These are phyloP conservation scores for Stichodactyla mertensii DNA, from an alignment of 64 coral and sea anemone species.

Conservation along the genomic window DNA sequence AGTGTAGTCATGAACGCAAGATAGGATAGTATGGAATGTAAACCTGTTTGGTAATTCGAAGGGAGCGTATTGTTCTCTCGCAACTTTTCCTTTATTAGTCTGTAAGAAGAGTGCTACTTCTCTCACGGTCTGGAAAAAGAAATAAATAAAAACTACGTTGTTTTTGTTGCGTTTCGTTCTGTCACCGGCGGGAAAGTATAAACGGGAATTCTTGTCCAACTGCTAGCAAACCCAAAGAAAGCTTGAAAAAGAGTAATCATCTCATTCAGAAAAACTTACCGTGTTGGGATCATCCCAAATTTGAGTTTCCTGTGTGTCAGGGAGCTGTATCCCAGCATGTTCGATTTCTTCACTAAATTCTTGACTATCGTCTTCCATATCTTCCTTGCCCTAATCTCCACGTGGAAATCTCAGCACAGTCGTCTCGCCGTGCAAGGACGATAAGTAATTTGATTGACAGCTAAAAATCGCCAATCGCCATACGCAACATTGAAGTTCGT, in stretches of 20 bases:
- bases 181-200: background rate
- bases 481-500: background rate
- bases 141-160: background rate
- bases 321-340: background rate
- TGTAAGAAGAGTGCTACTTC: background rate
- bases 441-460: background rate
- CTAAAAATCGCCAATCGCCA: conserved; percentile 19
- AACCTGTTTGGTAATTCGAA: conserved; percentile 16
- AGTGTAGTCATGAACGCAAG: conserved; percentile 17
- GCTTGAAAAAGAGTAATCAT: background rate
- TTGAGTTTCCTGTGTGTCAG: background rate
- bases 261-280: conserved; percentile 6
- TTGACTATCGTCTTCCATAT: conserved; percentile 5
- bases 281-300: conserved; percentile 20
- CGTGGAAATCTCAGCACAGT: background rate
- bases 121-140: background rate
- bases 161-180: background rate
- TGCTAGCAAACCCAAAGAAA: background rate
- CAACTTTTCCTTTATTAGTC: background rate
- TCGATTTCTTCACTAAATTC: background rate
- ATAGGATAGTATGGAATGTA: conserved; percentile 13
- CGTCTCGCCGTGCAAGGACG: background rate
- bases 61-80: background rate
- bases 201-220: background rate
- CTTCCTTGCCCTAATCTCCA: background rate